Base-by-base conservation (phyloP, 2,888 invertebrate genomes). In the Flabesymbios commensalis region DNA sequence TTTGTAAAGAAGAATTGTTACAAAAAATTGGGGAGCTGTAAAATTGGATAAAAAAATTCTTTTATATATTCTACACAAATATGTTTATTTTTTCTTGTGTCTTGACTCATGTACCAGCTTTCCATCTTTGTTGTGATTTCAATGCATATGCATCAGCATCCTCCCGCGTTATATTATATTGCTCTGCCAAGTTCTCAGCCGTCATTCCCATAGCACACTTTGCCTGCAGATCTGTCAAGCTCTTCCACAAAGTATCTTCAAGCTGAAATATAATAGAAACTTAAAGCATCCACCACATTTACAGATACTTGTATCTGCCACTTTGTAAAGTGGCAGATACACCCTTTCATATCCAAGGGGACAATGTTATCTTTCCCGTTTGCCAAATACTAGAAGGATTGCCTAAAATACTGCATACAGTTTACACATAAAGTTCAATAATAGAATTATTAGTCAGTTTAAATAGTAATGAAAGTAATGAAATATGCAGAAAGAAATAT, bases 191-290 rank as follows among this genome's bases (percentile, higher is more conserved):
- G 58, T 82, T 82, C 64, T 83, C 83, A 26, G 82, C 83, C 0
- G 98, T 98, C 77, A 95, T 83, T 1, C 93, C 97, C 98, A 98
- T 98, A 0, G 97, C 94, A 36, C 93, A 85, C 67, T 93, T 91
- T 78, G 93, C 93, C 82, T 92, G 90, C 0, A 89, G 87, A 79
- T 99, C 98, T 0, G 91, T 90, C 1, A 98, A 87, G 2, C 92
- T 90, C 0, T 89, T 85, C 97, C 97, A 97, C 17, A 98, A 84
- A 0, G 90, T 87, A 83, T 98, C 97, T 82, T 97, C 96, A 69
- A 96, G 86, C 68, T 81, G 64, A 19, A 63, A 39, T 17, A 10
- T 22, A 5, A 59, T 5, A 39, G 31, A 29, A 32, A 53, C 10
- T 36, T 7, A 32, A 53, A 53, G 17, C 29, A 26, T 4, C 39